Evolutionary conservation across 2,113 vertebrate species (phyloP), one percentile per base, ranked within the genome.

Genomic region (Brachypodius melanocephalos): DNA sequence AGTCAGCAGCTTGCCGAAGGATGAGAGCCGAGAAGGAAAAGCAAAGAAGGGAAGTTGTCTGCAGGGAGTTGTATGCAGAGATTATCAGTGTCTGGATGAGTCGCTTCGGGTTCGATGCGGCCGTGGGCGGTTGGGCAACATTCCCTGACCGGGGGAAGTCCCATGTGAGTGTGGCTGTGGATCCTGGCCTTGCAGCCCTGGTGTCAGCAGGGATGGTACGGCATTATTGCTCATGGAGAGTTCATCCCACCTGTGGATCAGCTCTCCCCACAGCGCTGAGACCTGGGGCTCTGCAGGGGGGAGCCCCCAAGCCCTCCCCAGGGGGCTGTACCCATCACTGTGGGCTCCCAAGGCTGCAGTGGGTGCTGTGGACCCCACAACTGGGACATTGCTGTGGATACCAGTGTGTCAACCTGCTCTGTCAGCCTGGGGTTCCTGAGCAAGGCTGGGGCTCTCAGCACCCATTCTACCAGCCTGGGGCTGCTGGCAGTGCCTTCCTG

Each of bases 171-270:
- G 6, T 1, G 52, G 43, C 24, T 8, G 36, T 11, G 19, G 18
- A n/a, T 68, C 42, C 31, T 18, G 49, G 7, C 63, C 59, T 34
- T 7, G 32, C 66, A 38, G 57, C 42, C 31, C 40, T 19, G 68
- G 2, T 34, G 42, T 58, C 29, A 32, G 68, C 68, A 5, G n/a
- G 4, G 9, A 2, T 48, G 28, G 29, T 31, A 16, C 26, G 59
- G 20, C 32, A 2, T 5, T 3, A 2, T 5, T 3, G 0, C 24
- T 31, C 1, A 0, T 13, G 85, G 34, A 28, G 32, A 25, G 24
- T 57, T 2, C 2, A 1, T 28, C 65, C 52, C 36, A 8, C 26
- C 46, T 24, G 34, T 10, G 25, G 18, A 31, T 10, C 31, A 19
- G 62, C 26, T 77, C 4, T 42, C 38, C 43, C 73, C 24, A 1